Evolutionary conservation across 2,888 invertebrate species (phyloP).

Genomic region (Aelia acuminata): DNA sequence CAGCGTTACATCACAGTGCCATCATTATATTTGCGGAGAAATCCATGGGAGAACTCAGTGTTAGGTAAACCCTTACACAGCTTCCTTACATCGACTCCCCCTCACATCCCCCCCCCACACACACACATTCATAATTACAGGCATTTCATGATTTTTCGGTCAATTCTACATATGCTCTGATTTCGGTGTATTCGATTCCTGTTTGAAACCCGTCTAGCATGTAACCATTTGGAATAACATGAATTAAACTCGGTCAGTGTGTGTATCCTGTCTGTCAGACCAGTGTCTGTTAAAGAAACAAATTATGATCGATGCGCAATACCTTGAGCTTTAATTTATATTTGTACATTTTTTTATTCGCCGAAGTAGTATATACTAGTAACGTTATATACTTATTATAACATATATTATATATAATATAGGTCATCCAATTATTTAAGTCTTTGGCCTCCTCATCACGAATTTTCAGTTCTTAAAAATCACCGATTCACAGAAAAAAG

Average conservation of each 20-base stretch:
- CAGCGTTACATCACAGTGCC: slow-evolving; percentile 11
- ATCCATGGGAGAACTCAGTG: background rate
- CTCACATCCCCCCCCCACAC: background rate
- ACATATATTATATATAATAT: too few species aligned
- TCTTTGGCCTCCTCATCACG: too few species aligned
- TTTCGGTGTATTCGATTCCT: background rate
- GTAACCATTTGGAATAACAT: background rate
- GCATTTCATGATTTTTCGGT: slow-evolving; percentile 15
- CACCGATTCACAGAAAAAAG: too few species aligned
- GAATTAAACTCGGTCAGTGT: background rate
- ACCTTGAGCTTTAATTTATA: too few species aligned
- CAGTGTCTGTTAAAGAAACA: too few species aligned
- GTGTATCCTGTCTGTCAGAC: background rate
- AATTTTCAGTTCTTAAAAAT: too few species aligned
- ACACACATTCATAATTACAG: background rate
- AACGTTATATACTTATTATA: too few species aligned
- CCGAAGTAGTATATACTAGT: too few species aligned
- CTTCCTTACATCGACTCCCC: background rate
- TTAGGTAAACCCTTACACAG: slow-evolving; percentile 19
- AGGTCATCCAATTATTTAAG: too few species aligned
- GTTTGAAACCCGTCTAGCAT: background rate
- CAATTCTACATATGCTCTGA: background rate
- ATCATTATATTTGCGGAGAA: slow-evolving; percentile 41
- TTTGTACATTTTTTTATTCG: too few species aligned
- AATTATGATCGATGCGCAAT: too few species aligned